Evolutionary conservation across 2,113 vertebrate genomes (phyloP), one percentile per base, ranked within the genome.

Genomic region (Pseudopodoces humilis): DNA sequence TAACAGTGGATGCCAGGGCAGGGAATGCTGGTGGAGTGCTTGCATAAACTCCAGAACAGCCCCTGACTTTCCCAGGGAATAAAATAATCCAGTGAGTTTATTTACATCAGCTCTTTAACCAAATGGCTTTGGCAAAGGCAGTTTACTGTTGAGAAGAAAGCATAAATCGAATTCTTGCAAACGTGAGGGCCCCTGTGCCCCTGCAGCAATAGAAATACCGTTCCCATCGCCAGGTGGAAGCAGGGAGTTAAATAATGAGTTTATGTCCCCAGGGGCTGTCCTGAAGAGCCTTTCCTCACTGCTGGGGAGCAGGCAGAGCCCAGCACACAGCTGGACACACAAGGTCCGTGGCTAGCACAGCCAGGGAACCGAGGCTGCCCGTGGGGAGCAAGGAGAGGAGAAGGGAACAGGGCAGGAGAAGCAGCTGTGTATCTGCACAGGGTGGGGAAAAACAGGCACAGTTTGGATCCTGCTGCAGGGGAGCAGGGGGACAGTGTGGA

Each of bases 211-310:
- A 46, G 60, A 78, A 75, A 43, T 30, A 43, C 3, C 28, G 27
- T 62, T 69, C 33, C 35, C 74, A 76, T 47, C 58, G 64, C 64
- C 31, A 83, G 47, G 83, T 10, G 79, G 62, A 62, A 92, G 67
- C 2, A 30, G 43, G 10, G 31, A 80, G 44, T 56, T 91, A 37
- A 94, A 52, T 67, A 68, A 81, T 0, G 3, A 63, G 31, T 89
- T 52, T 17, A 6, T 35, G 39, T 28, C 13, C 31, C 46, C 64
- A 11, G 18, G 65, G 39, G 52, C 62, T 78, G 74, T 71, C 69
- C 77, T 58, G 74, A 91, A 31, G 35, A 68, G 47, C 0, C 0
- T 1, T 5, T 27, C 35, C 39, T 83, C 0, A 0, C 59, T 33
- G 47, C 9, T 2, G 22, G 16, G 31, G 60, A 75, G 50, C 60